A percentile compares a stretch with the other conserved stretches of the same genome.
Conservation (phyloP, 2,113 vertebrate species). For the Gasterosteus nipponicus region DNA sequence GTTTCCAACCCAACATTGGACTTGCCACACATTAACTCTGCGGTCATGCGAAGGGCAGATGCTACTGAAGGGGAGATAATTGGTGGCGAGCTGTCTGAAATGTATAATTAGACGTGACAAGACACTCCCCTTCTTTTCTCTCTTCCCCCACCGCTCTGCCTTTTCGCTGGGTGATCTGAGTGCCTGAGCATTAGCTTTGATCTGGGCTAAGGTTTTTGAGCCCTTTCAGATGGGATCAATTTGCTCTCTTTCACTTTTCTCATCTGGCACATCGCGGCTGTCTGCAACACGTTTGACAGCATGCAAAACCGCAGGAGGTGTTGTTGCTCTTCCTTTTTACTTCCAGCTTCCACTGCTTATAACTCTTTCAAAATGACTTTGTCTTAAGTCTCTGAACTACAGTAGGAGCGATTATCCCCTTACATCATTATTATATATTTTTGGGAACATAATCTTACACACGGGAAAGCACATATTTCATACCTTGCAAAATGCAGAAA, state of each 20-base stretch:
- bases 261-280: conserved; percentile 47
- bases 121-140: conserved; percentile 75
- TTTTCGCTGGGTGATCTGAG: conserved; percentile 75
- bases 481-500: conserved; percentile 53
- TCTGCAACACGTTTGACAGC: conserved; percentile 49
- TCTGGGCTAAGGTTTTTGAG: conserved; percentile 80
- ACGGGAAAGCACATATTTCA: conserved; percentile 48
- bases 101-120: conserved; percentile 84
- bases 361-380: conserved; percentile 49
- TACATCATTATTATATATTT: conserved; percentile 66
- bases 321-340: conserved; percentile 41
- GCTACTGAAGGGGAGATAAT: conserved; percentile 82
- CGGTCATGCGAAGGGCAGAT: conserved; percentile 83
- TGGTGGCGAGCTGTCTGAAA: conserved; percentile 83
- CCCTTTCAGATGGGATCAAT: conserved; percentile 81
- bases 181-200: conserved; percentile 79
- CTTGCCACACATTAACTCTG: conserved; percentile 75
- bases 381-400: conserved; percentile 68
- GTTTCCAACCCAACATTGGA: conserved; percentile 64
- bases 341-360: conserved; percentile 29
- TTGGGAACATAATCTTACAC: conserved; percentile 62
- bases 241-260: conserved; percentile 73
- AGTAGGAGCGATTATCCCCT: conserved; percentile 67
- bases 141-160: conserved; percentile 57
- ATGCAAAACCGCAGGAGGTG: conserved; percentile 59